These are phyloP conservation scores for Perca flavescens DNA, from an alignment of 2,113 vertebrate genomes.

Conservation along the genomic window DNA sequence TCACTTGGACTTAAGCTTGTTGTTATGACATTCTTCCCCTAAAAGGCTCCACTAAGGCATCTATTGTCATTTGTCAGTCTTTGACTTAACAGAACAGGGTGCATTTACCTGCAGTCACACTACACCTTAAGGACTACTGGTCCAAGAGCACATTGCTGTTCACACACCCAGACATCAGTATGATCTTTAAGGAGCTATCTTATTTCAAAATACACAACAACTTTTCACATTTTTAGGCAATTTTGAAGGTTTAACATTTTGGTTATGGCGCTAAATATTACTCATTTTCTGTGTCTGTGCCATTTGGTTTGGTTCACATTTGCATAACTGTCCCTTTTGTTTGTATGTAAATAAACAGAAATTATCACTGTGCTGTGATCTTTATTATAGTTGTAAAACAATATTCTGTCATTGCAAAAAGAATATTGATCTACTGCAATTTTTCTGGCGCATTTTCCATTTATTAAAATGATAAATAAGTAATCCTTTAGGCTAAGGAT, in stretches of 20 bases:
- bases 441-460: neutral
- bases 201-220: neutral
- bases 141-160: neutral
- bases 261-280: neutral
- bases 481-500: no score
- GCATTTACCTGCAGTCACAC: conserved; percentile 51
- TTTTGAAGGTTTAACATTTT: neutral
- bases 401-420: neutral
- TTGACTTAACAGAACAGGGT: conserved; percentile 30
- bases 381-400: neutral
- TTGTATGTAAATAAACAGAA: neutral
- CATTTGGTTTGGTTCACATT: conserved; percentile 1
- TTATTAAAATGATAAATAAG: neutral
- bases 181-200: neutral
- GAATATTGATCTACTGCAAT: neutral
- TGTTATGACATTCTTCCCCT: conserved; percentile 76
- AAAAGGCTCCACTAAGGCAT: conserved; percentile 67
- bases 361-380: neutral
- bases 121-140: conserved; percentile 18
- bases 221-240: neutral
- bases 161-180: neutral
- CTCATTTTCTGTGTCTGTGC: neutral
- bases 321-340: neutral
- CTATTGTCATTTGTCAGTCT: conserved; percentile 75
- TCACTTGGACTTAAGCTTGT: conserved; percentile 75